phyloP scores from a whole-genome alignment of 2,888 invertebrate species.

The Ormyrus pomaceus region DNA sequence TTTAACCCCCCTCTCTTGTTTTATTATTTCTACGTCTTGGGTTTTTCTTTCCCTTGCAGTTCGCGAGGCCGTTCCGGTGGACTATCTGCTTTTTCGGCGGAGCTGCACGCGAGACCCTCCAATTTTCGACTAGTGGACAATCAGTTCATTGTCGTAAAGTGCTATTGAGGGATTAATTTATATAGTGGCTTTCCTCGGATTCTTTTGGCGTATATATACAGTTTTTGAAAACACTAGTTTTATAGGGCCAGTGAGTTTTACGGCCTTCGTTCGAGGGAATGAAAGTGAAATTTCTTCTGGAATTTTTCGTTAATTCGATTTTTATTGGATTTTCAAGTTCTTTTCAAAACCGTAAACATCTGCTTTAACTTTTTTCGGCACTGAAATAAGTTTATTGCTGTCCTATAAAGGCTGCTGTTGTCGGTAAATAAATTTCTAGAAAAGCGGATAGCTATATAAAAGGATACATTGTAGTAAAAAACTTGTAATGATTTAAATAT shows the following conservation, averaged over 20 bases:
- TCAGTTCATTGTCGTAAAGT: too few relatives aligned
- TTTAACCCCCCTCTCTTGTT: neutral
- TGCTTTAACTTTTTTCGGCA: slow-evolving; percentile 23
- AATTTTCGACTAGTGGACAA: neutral
- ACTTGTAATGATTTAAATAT: too few relatives aligned
- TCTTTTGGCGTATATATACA: neutral
- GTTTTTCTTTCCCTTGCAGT: too few relatives aligned
- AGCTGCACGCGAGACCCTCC: neutral
- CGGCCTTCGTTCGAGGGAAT: neutral
- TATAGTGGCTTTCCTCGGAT: too few relatives aligned
- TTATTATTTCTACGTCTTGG: too few relatives aligned
- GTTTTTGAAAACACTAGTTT: neutral
- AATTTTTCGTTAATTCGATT: slow-evolving; percentile 12
- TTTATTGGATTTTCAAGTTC: slow-evolving; percentile 28
- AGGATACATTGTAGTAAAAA: too few relatives aligned
- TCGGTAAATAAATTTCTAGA: slow-evolving; percentile 30
- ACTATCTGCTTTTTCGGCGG: neutral
- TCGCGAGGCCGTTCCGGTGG: too few relatives aligned
- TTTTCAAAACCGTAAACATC: slow-evolving; percentile 9
- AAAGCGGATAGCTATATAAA: neutral
- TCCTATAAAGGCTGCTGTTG: slow-evolving; percentile 9
- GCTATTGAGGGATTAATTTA: too few relatives aligned
- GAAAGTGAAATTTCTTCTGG: neutral
- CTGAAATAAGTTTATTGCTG: slow-evolving; percentile 34
- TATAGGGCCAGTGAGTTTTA: neutral